Conservation (phyloP, 1,140 invertebrate species). For the Cyrtorhinus lividipennis region DNA sequence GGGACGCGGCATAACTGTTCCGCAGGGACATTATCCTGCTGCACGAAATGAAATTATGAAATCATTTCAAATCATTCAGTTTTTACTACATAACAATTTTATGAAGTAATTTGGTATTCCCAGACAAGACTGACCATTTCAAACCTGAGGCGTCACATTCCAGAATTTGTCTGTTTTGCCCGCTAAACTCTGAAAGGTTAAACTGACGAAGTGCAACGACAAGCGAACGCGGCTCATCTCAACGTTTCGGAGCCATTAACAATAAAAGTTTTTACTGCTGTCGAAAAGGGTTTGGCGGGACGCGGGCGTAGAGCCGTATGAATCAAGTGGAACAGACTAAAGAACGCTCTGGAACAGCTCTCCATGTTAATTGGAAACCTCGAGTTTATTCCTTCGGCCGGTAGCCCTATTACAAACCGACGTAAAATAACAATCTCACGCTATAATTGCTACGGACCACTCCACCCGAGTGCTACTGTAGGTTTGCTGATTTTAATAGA, state of each 20-base stretch:
- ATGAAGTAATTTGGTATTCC: no score
- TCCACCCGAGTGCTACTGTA: background rate
- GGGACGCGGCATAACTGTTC: no score
- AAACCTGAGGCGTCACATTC: no score
- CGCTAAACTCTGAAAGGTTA: background rate
- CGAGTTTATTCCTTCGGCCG: background rate
- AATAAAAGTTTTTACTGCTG: background rate
- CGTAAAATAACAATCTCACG: background rate
- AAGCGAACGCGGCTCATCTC: background rate
- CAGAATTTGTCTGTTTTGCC: no score
- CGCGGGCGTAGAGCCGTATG: background rate
- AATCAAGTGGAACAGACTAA: background rate
- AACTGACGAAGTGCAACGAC: background rate
- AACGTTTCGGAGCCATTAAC: background rate
- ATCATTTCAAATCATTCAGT: no score
- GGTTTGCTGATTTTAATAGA: background rate
- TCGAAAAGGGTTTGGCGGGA: background rate
- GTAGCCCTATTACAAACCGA: background rate
- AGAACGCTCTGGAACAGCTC: background rate
- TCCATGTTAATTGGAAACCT: background rate
- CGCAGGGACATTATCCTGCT: no score
- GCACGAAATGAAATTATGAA: no score
- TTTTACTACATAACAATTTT: no score
- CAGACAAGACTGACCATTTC: no score
- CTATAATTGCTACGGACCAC: background rate